phyloP scores from a whole-genome alignment of 2,113 vertebrate genomes.

The Oreocharis arfaki region DNA sequence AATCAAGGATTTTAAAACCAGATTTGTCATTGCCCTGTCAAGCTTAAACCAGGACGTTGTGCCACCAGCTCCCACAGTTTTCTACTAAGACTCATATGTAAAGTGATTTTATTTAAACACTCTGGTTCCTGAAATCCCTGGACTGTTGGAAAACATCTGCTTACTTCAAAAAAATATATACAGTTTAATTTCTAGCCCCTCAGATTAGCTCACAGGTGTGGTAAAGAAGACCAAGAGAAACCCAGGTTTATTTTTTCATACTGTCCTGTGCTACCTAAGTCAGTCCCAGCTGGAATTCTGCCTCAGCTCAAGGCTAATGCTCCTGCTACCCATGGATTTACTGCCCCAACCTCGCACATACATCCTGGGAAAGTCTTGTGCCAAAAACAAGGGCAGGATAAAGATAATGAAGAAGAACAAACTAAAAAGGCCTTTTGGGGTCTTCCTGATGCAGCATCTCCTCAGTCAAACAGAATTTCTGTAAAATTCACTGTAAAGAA shows the following conservation, averaged over 20 bases:
- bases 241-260: background rate
- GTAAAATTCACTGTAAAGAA: background rate
- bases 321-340: background rate
- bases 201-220: background rate
- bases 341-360: no score
- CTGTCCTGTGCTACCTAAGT: background rate
- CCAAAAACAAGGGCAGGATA: background rate
- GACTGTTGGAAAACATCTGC: background rate
- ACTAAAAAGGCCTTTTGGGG: background rate
- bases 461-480: background rate
- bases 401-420: background rate
- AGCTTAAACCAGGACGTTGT: background rate
- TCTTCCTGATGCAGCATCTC: background rate
- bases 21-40: background rate
- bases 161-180: background rate
- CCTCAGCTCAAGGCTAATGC: background rate
- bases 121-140: background rate
- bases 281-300: background rate
- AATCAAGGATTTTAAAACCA: background rate
- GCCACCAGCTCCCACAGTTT: background rate
- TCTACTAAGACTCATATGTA: background rate
- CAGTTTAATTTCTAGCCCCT: background rate
- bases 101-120: background rate
- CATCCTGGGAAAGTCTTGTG: background rate
- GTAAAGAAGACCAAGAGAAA: background rate